Evolutionary conservation across 2,888 invertebrate species (phyloP).

Genomic region (Drosophila subsilvestris): DNA sequence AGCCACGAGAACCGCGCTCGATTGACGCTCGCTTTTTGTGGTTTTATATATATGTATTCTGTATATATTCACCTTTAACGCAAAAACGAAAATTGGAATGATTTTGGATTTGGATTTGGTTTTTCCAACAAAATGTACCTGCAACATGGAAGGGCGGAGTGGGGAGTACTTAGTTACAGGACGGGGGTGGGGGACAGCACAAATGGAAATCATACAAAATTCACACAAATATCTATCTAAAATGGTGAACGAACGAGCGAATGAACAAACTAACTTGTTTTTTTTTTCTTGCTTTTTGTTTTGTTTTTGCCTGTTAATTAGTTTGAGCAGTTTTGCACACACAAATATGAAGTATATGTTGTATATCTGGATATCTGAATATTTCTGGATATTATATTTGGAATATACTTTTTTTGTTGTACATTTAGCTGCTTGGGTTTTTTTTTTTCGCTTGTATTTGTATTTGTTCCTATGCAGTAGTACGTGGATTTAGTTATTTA

Average conservation of each 20-base stretch:
- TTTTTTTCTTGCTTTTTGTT: neutral
- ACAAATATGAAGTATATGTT: conserved; percentile 19
- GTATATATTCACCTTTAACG: conserved; percentile 50
- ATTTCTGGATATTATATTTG: conserved; percentile 12
- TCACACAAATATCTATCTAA: conserved; percentile 39
- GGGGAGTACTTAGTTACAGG: conserved; percentile 62
- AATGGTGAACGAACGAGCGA: conserved; percentile 37
- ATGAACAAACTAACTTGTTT: conserved; percentile 44
- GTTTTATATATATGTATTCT: conserved; percentile 4
- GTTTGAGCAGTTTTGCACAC: conserved; percentile 38
- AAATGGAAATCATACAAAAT: conserved; percentile 48
- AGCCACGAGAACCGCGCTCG: conserved; percentile 57
- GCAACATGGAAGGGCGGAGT: conserved; percentile 52
- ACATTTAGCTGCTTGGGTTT: neutral
- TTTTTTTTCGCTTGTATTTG: conserved; percentile 42
- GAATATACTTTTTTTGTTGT: conserved; percentile 6
- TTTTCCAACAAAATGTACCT: conserved; percentile 54
- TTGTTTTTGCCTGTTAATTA: conserved; percentile 44
- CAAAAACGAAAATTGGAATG: conserved; percentile 44
- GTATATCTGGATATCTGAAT: conserved; percentile 21
- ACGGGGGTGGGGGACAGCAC: conserved; percentile 65
- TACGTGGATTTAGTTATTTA: conserved; percentile 40
- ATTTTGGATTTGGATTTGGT: conserved; percentile 16
- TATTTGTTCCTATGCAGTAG: conserved; percentile 21
- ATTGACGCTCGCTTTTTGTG: conserved; percentile 32